Evolutionary conservation across 2,113 vertebrate genomes (phyloP).

Genomic region (Bucco capensis): DNA sequence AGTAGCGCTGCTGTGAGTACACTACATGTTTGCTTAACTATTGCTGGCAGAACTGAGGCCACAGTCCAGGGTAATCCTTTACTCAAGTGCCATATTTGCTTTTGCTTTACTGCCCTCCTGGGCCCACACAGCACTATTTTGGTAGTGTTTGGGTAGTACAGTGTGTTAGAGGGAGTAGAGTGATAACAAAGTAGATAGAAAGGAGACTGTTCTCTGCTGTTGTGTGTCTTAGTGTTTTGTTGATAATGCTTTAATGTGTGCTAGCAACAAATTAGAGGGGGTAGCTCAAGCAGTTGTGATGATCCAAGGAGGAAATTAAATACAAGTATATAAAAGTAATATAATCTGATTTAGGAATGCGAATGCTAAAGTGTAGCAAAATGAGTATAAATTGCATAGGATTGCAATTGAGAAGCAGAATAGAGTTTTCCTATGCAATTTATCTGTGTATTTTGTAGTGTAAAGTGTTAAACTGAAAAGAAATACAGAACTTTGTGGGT

Average conservation of each 20-base stretch:
- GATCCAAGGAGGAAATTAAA: neutral
- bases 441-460: neutral
- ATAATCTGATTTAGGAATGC: neutral
- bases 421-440: neutral
- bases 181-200: neutral
- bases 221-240: neutral
- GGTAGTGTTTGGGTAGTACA: neutral
- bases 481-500: neutral
- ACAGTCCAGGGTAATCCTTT: neutral
- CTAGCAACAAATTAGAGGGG: neutral
- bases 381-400: neutral
- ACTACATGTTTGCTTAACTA: neutral
- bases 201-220: neutral
- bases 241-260: neutral
- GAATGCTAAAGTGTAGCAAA: neutral
- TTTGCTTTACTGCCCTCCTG: neutral
- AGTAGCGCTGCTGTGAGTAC: neutral
- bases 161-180: neutral
- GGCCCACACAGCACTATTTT: neutral
- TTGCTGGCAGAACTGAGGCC: neutral
- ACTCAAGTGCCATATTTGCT: neutral
- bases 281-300: neutral
- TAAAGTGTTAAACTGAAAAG: neutral
- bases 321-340: neutral
- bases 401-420: neutral